Evolutionary conservation across 2,888 invertebrate species (phyloP).

Genomic region (Spodoptera exigua): DNA sequence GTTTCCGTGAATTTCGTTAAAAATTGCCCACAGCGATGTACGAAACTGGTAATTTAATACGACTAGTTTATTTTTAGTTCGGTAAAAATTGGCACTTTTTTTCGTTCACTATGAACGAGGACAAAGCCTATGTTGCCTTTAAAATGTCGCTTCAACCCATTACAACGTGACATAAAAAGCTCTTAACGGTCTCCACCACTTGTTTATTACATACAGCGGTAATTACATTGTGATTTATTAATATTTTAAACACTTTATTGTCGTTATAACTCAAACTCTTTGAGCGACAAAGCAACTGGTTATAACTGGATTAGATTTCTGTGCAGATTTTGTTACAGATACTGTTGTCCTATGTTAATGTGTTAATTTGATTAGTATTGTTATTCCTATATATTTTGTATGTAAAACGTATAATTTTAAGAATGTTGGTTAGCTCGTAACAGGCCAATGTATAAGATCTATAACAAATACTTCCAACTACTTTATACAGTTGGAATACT

Average conservation of each 20-base stretch:
- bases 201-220: slow-evolving; percentile 20
- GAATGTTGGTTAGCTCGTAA: too few species aligned
- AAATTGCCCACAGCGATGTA: too few species aligned
- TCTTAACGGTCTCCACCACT: slow-evolving; percentile 12
- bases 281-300: not conserved
- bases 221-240: slow-evolving; percentile 31
- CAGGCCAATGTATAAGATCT: too few species aligned
- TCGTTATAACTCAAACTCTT: not conserved
- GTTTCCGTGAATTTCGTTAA: too few species aligned
- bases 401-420: too few species aligned
- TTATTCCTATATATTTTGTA: too few species aligned
- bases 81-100: not conserved
- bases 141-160: slow-evolving; percentile 27
- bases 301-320: not conserved
- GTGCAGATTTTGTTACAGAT: not conserved
- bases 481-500: too few species aligned
- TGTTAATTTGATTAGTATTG: too few species aligned
- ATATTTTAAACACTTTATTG: slow-evolving; percentile 16
- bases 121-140: slow-evolving; percentile 14
- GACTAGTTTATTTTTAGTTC: too few species aligned
- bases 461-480: too few species aligned
- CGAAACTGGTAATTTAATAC: too few species aligned
- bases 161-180: slow-evolving; percentile 21
- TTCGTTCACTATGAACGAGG: not conserved
- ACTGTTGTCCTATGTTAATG: too few species aligned